Conservation (phyloP, 1,140 invertebrate genomes). For the Euura lappo region DNA sequence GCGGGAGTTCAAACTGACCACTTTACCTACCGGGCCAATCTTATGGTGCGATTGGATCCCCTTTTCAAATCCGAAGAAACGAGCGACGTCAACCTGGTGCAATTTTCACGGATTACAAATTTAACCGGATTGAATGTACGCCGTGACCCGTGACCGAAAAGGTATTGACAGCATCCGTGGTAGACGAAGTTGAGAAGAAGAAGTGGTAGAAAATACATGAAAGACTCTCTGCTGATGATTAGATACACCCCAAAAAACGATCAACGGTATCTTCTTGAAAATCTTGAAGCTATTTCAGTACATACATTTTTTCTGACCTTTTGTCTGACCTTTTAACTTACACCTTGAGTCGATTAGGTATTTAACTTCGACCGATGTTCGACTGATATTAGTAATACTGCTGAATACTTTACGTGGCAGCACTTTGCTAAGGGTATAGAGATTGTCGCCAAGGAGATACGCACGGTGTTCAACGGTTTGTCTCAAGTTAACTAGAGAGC, state of each 20-base stretch:
- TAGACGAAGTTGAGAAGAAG: too few relatives aligned
- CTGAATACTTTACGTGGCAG: not conserved
- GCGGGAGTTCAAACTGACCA: not conserved
- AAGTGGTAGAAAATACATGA: too few relatives aligned
- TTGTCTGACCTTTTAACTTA: too few relatives aligned
- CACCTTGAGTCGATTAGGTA: too few relatives aligned
- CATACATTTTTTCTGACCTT: too few relatives aligned
- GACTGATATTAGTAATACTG: too few relatives aligned
- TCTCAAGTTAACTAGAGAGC: not conserved
- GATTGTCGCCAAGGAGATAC: not conserved
- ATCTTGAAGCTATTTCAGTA: too few relatives aligned
- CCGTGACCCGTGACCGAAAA: not conserved
- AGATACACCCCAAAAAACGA: too few relatives aligned
- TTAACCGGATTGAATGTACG: not conserved
- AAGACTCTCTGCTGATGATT: too few relatives aligned
- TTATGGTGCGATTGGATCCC: not conserved
- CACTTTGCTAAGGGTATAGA: not conserved
- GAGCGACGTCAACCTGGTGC: conserved; percentile 1
- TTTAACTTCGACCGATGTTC: too few relatives aligned
- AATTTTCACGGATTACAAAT: not conserved
- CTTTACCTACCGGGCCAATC: not conserved
- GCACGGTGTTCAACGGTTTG: not conserved
- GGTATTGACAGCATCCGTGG: too few relatives aligned
- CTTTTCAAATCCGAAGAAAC: not conserved
- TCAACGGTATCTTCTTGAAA: too few relatives aligned